Evolutionary conservation across 2,113 vertebrate species (phyloP), one percentile per base, ranked within the genome.

Genomic region (Prolemur simus): DNA sequence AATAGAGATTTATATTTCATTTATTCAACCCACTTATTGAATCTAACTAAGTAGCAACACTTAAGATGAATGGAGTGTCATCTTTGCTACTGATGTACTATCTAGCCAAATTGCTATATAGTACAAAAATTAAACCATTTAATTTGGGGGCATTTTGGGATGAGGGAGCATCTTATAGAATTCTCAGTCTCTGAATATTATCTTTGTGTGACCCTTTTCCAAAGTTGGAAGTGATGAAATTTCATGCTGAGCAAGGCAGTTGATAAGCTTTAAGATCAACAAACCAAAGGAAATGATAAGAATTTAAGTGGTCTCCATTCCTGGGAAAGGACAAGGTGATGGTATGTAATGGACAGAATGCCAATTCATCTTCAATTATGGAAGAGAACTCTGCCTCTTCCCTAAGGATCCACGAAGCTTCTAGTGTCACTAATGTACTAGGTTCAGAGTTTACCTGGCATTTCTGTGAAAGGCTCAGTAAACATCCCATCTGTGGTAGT

Each of bases 251-350:
- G 8, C 52, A 89, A 88, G 37, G 25, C 63, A 95, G 78, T 0
- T 68, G 77, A 64, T 76, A 74, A 87, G 10, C 25, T 81, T 96
- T 91, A 87, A 93, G 39, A 71, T 60, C 6, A 47, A 63, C 42
- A 87, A 87, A 87, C 15, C 10, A 66, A 69, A 74, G 12, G 69
- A 27, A 91, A 84, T 58, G 20, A 39, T 58, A 86, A 89, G 45
- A 91, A 71, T 77, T 49, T 63, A 96, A 91, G 37, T 42, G 37
- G 11, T 60, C 81, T 96, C 56, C 60, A 54, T 91, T 94, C 37
- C 64, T 76, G 37, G 68, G 39, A 92, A 84, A 58, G 74, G 13
- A 83, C 29, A 73, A 37, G n/a, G 47, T 7, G 18, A 66, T 93
- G 23, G 29, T 39, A 37, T 45, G 6, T 52, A 54, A 74, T 92